These are phyloP conservation scores for Chrosomus eos DNA, from an alignment of 2,797 vertebrate species.

Conservation along the genomic window DNA sequence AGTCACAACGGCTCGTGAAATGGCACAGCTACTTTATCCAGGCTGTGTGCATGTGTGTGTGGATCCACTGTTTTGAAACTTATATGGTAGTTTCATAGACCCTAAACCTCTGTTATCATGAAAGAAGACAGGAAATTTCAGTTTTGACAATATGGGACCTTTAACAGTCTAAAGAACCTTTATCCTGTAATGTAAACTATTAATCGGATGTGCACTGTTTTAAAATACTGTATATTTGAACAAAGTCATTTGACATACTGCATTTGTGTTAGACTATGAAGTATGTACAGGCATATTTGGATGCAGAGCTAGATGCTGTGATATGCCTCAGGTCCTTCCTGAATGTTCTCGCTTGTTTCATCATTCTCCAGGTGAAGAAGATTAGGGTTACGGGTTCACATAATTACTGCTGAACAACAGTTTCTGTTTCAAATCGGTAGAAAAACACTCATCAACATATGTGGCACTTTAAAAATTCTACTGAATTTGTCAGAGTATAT, in stretches of 20 bases:
- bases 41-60: too few relatives aligned
- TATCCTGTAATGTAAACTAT: too few relatives aligned
- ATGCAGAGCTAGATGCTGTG: background rate
- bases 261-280: background rate
- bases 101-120: too few relatives aligned
- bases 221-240: background rate
- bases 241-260: background rate
- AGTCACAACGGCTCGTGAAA: too few relatives aligned
- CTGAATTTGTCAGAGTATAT: background rate
- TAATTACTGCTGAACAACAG: background rate
- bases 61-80: too few relatives aligned
- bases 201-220: too few relatives aligned
- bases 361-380: background rate
- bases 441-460: background rate
- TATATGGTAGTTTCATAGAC: too few relatives aligned
- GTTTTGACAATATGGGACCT: too few relatives aligned
- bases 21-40: too few relatives aligned
- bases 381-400: background rate
- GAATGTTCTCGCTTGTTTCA: background rate
- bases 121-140: too few relatives aligned
- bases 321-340: background rate
- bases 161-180: too few relatives aligned
- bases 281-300: background rate
- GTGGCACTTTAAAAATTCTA: background rate
- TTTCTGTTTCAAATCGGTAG: background rate